Evolutionary conservation across 2,888 invertebrate species (phyloP).

Genomic region (Pseudococcus viburni): DNA sequence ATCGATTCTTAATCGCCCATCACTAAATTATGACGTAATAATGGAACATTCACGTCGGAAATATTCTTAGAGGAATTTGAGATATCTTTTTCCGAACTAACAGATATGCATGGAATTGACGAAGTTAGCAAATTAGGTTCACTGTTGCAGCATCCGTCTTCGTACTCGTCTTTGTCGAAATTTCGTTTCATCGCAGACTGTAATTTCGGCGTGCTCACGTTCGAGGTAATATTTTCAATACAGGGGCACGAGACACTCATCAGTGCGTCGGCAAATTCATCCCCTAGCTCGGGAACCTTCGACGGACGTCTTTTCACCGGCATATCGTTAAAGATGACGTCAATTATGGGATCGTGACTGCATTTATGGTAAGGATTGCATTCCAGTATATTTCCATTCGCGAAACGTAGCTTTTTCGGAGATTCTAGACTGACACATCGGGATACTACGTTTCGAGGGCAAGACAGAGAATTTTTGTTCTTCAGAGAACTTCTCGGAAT

Average conservation of each 20-base stretch:
- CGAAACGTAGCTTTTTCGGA: slow-evolving; percentile 86
- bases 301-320: slow-evolving; percentile 67
- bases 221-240: slow-evolving; percentile 75
- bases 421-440: slow-evolving; percentile 87
- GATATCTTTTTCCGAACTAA: neutral
- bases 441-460: slow-evolving; percentile 70
- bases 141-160: slow-evolving; percentile 13
- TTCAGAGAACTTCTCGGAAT: slow-evolving; percentile 80
- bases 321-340: slow-evolving; percentile 67
- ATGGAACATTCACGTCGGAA: slow-evolving; percentile 59
- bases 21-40: slow-evolving; percentile 45
- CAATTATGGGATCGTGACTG: slow-evolving; percentile 62
- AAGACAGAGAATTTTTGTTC: slow-evolving; percentile 71
- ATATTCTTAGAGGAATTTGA: slow-evolving; percentile 32
- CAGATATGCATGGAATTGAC: slow-evolving; percentile 60
- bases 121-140: slow-evolving; percentile 61
- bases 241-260: slow-evolving; percentile 81
- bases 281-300: slow-evolving; percentile 67
- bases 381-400: slow-evolving; percentile 77
- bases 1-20: no score
- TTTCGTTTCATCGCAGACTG: neutral
- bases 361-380: slow-evolving; percentile 72
- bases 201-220: slow-evolving; percentile 12
- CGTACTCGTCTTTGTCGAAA: slow-evolving; percentile 43
- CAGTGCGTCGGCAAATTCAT: slow-evolving; percentile 68